These are phyloP conservation scores for Lithobates sylvaticus DNA, from an alignment of 2,797 vertebrate genomes.

Conservation along the genomic window DNA sequence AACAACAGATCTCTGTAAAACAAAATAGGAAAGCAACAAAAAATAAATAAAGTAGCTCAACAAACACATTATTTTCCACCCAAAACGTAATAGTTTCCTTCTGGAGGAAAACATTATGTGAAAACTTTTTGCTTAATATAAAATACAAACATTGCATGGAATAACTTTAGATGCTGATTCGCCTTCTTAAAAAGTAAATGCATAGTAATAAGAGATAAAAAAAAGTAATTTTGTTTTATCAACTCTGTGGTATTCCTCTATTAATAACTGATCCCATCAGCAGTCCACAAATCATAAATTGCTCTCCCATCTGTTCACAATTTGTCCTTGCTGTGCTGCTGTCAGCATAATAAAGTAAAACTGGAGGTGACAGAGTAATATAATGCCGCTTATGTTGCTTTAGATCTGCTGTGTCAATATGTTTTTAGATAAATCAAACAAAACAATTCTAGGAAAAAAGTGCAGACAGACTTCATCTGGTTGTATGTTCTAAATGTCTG, in stretches of 20 bases:
- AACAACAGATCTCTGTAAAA: neutral
- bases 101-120: neutral
- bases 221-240: conserved; percentile 23
- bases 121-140: neutral
- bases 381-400: conserved; percentile 40
- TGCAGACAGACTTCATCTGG: neutral
- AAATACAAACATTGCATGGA: conserved; percentile 1
- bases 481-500: neutral
- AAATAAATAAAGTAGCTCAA: neutral
- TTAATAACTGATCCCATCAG: conserved; percentile 49
- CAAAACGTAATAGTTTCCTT: neutral
- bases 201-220: conserved; percentile 19
- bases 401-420: conserved; percentile 45
- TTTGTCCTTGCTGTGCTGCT: conserved; percentile 50
- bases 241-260: conserved; percentile 8
- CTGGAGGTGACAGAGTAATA: conserved; percentile 44
- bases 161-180: neutral
- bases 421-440: conserved; percentile 48
- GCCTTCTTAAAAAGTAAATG: neutral
- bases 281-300: conserved; percentile 43
- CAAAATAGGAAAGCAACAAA: neutral
- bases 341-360: conserved; percentile 50
- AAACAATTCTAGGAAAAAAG: conserved; percentile 50
- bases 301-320: conserved; percentile 35
- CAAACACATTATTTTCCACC: neutral